Evolutionary conservation across 92 coral and sea anemone species (phyloP).

Genomic region (Bergia sp.): DNA sequence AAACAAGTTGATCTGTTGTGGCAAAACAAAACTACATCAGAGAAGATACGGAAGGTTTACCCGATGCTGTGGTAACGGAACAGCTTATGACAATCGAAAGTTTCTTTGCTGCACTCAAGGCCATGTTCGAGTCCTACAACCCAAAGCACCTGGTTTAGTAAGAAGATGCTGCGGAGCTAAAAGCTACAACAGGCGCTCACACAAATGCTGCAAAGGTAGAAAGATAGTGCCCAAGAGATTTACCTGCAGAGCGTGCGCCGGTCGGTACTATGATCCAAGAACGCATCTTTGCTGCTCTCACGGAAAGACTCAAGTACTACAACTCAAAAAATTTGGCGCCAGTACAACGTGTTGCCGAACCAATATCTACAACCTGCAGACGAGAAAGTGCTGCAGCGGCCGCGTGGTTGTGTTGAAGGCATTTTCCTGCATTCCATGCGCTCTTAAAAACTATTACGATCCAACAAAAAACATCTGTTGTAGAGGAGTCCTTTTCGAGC

Average conservation of each 20-base stretch:
- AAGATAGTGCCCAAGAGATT: background rate
- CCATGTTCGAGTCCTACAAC: background rate
- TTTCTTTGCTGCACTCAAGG: background rate
- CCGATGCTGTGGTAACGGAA: slow-evolving; percentile 6
- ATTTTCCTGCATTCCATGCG: slow-evolving; percentile 24
- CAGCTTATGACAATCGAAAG: background rate
- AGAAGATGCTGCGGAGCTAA: background rate
- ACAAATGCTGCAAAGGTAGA: slow-evolving; percentile 5
- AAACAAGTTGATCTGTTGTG: slow-evolving; percentile 7
- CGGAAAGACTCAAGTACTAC: background rate
- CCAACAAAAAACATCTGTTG: slow-evolving; percentile 19
- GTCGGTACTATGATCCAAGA: slow-evolving; percentile 1
- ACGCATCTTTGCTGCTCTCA: background rate
- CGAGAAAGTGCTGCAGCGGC: background rate
- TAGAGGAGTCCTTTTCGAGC: background rate
- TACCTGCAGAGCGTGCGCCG: slow-evolving; percentile 20
- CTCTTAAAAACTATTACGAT: slow-evolving; percentile 10
- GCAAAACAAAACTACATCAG: background rate
- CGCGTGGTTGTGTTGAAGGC: background rate
- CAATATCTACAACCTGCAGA: background rate
- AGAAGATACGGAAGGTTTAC: background rate
- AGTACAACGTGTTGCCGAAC: slow-evolving; percentile 16
- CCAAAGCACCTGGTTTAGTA: background rate
- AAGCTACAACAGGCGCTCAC: background rate
- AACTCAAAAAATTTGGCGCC: background rate